A percentile compares a stretch with the other conserved stretches of the same genome.
Evolutionary conservation across 30 jellyfish, hydroid and myxozoan genomes (phyloP).

Genomic region (Hydractinia echinata): DNA sequence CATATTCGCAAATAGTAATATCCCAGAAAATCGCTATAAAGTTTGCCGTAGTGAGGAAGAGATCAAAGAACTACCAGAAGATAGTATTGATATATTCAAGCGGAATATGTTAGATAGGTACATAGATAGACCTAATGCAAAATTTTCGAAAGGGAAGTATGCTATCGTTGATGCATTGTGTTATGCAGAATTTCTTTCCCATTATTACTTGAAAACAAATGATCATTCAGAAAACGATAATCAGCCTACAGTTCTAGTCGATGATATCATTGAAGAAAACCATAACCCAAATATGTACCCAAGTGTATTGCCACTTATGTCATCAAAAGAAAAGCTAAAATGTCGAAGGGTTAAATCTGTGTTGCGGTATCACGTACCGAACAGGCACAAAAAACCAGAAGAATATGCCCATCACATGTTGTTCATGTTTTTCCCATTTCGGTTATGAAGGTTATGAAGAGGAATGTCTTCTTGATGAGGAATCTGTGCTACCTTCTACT

Average conservation of each 20-base stretch:
- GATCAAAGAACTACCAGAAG: neutral
- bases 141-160: neutral
- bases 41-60: constrained; percentile 8
- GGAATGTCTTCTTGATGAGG: too few species aligned
- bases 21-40: constrained; percentile 5
- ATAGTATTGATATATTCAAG: neutral
- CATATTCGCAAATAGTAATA: constrained; percentile 2
- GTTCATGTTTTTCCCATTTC: constrained; percentile 23
- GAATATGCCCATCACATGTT: constrained; percentile 28
- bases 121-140: neutral
- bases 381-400: neutral
- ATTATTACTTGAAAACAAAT: neutral
- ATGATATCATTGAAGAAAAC: neutral
- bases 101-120: neutral
- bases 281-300: neutral
- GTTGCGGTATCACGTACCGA: neutral
- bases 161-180: neutral
- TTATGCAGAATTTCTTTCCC: constrained; percentile 3
- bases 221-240: neutral
- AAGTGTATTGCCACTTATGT: neutral
- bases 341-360: neutral
- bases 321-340: neutral
- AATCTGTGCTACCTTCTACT: too few species aligned
- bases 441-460: neutral
- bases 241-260: neutral